phyloP scores from a whole-genome alignment of 2,797 vertebrate genomes.

The Gymnocypris eckloni region DNA sequence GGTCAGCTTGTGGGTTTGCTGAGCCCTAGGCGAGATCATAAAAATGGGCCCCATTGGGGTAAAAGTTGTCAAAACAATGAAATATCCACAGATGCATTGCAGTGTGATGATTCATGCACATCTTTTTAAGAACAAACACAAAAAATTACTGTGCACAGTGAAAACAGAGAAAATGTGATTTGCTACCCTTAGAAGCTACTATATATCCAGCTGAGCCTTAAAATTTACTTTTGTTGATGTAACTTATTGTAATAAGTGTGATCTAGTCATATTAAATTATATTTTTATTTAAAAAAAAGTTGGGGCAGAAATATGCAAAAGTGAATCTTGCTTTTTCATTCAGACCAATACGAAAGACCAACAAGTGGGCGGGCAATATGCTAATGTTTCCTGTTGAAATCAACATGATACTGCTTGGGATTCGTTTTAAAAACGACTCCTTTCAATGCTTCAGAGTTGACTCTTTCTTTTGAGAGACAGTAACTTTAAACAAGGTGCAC shows the following conservation, averaged over 20 bases:
- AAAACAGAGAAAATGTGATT: neutral
- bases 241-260: neutral
- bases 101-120: neutral
- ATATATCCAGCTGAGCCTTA: neutral
- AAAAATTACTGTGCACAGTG: neutral
- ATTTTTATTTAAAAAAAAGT: neutral
- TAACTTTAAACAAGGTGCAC: too few relatives aligned
- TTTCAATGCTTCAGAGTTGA: too few relatives aligned
- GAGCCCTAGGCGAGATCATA: conserved; percentile 2
- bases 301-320: neutral
- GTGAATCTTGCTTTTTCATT: neutral
- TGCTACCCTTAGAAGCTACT: neutral
- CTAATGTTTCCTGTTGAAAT: too few relatives aligned
- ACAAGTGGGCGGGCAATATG: too few relatives aligned
- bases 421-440: too few relatives aligned
- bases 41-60: neutral
- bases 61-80: conserved; percentile 24
- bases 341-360: too few relatives aligned
- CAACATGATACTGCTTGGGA: too few relatives aligned
- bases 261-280: neutral
- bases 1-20: neutral
- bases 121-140: neutral
- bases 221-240: neutral
- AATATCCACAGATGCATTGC: neutral
- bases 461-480: too few relatives aligned